These are phyloP conservation scores for Oceanites oceanicus DNA, from an alignment of 2,113 vertebrate genomes.

Conservation along the genomic window DNA sequence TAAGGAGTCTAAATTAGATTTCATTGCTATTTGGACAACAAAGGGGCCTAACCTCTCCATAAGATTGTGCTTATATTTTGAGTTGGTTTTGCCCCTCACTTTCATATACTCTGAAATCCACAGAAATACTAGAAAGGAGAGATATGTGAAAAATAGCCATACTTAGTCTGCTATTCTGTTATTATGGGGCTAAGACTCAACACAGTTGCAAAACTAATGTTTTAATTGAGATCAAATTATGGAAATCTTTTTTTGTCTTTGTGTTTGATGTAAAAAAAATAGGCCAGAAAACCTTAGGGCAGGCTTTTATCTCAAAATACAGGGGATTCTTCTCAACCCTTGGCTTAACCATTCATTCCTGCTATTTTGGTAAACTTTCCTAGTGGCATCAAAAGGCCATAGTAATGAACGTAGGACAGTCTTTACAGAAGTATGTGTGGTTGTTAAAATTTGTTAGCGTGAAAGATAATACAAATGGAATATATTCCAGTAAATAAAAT, in stretches of 20 bases:
- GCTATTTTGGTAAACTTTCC: not conserved
- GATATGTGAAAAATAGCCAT: not conserved
- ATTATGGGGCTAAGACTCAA: not conserved
- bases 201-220: not conserved
- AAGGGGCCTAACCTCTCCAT: not conserved
- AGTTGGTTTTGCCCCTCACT: not conserved
- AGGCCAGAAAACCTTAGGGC: not conserved
- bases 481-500: not conserved
- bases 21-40: not conserved
- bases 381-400: not conserved
- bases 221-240: not conserved
- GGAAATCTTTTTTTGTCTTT: not conserved
- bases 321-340: not conserved
- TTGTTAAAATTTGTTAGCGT: not conserved
- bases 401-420: rapidly evolving
- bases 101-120: not conserved
- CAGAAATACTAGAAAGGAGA: not conserved
- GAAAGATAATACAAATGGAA: not conserved
- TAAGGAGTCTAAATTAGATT: not conserved
- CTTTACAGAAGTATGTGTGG: not conserved
- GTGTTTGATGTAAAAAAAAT: not conserved
- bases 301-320: not conserved
- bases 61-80: not conserved
- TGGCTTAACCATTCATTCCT: not conserved
- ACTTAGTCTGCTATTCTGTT: not conserved